Percentiles rank a stretch among this genome's conserved stretches.
These are phyloP conservation scores for Andricus curvator DNA, from an alignment of 2,888 invertebrate genomes.

Conservation along the genomic window DNA sequence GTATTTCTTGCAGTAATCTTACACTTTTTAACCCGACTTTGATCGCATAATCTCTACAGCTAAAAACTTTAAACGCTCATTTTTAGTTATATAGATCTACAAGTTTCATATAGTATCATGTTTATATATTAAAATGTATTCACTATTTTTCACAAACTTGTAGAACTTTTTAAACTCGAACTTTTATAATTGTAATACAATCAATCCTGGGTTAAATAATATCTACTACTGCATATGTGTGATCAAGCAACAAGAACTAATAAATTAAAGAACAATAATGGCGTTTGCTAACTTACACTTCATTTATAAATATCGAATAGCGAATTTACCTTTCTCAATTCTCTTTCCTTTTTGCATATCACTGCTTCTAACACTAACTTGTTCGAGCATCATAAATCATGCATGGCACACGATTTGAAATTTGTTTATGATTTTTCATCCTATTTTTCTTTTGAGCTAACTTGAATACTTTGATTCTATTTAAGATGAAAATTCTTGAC, in stretches of 20 bases:
- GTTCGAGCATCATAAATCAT: conserved; percentile 8
- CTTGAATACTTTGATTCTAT: conserved; percentile 1
- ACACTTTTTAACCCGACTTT: neutral
- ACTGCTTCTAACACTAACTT: neutral
- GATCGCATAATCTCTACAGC: neutral
- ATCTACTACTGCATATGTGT: neutral
- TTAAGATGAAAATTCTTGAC: conserved; percentile 5
- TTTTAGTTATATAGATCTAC: neutral
- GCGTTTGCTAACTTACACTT: neutral
- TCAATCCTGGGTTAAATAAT: neutral
- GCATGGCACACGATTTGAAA: conserved; percentile 32
- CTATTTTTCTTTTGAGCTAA: neutral
- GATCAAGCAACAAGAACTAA: neutral
- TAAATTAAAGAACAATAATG: neutral
- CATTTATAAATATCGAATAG: neutral
- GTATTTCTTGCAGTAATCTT: neutral
- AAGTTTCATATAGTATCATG: conserved; percentile 3
- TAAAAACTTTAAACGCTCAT: neutral
- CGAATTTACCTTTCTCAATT: neutral
- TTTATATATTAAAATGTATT: conserved; percentile 25
- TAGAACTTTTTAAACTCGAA: neutral
- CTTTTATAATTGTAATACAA: neutral
- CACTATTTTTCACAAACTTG: neutral
- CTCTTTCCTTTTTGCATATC: neutral
- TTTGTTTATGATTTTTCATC: neutral